These are phyloP conservation scores for Drosophila albomicans DNA, from an alignment of 1,140 invertebrate genomes.

Conservation along the genomic window DNA sequence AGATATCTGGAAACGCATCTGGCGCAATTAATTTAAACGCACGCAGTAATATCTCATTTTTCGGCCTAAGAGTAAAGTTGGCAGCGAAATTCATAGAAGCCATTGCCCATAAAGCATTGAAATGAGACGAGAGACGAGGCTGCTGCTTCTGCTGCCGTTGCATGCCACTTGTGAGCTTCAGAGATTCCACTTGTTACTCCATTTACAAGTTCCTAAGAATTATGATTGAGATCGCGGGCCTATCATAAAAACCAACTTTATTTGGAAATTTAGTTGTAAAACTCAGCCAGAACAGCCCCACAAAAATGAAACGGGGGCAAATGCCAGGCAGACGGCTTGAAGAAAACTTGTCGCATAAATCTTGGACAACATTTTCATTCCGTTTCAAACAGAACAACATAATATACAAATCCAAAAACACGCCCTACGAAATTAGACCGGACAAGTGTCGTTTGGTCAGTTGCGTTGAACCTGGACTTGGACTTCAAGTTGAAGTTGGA, in stretches of 20 bases:
- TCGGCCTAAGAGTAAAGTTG: constrained; percentile 46
- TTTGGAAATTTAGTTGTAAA: constrained; percentile 82
- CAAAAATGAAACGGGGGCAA: constrained; percentile 37
- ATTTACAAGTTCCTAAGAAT: constrained; percentile 81
- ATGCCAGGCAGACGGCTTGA: constrained; percentile 60
- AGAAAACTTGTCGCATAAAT: constrained; percentile 65
- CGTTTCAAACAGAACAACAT: constrained; percentile 42
- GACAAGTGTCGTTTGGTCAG: constrained; percentile 67
- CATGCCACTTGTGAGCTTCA: constrained; percentile 20
- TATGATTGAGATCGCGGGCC: constrained; percentile 77
- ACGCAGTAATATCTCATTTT: constrained; percentile 79
- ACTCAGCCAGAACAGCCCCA: constrained; percentile 27
- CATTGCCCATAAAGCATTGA: constrained; percentile 65
- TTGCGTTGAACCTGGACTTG: constrained; percentile 35
- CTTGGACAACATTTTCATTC: constrained; percentile 61
- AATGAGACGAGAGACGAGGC: constrained; percentile 44
- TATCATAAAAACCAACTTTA: constrained; percentile 77
- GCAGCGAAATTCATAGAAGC: constrained; percentile 69
- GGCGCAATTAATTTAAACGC: constrained; percentile 78
- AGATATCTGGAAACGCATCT: constrained; percentile 67
- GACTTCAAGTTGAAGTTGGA: constrained; percentile 5
- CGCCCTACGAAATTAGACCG: constrained; percentile 65
- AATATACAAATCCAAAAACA: constrained; percentile 33
- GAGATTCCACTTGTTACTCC: constrained; percentile 81
- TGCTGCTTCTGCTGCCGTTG: neutral